A percentile compares a stretch with the other conserved stretches of the same genome.
Evolutionary conservation across 2,888 invertebrate species (phyloP).

Genomic region (Nomada ferruginata): DNA sequence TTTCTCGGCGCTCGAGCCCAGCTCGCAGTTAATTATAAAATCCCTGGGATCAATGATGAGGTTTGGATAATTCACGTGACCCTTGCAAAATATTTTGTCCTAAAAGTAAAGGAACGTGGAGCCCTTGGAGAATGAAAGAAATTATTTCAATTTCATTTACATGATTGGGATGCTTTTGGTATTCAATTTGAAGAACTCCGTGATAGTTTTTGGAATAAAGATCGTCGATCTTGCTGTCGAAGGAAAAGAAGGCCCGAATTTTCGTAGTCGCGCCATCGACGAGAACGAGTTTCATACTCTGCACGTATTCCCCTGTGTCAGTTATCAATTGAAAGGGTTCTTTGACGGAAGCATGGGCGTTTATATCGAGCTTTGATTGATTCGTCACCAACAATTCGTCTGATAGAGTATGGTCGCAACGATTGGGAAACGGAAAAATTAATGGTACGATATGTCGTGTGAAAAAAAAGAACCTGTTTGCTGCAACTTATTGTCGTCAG

Average conservation of each 20-base stretch:
- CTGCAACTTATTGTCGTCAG: slow-evolving; percentile 84
- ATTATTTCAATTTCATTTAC: slow-evolving; percentile 71
- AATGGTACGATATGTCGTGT: no score
- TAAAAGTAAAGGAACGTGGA: slow-evolving; percentile 72
- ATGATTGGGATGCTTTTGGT: slow-evolving; percentile 82
- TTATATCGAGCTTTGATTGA: slow-evolving; percentile 85
- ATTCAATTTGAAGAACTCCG: slow-evolving; percentile 80
- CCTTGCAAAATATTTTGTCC: slow-evolving; percentile 88
- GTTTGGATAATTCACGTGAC: slow-evolving; percentile 89
- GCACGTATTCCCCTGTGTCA: slow-evolving; percentile 60
- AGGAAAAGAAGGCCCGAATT: slow-evolving; percentile 73
- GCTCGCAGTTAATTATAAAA: slow-evolving; percentile 88
- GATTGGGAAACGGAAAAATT: neutral
- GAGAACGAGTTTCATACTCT: slow-evolving; percentile 66
- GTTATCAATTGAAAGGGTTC: slow-evolving; percentile 84
- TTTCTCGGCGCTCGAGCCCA: slow-evolving; percentile 84
- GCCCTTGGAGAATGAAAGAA: neutral
- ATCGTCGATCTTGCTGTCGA: slow-evolving; percentile 48
- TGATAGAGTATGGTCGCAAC: slow-evolving; percentile 60
- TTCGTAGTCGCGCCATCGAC: slow-evolving; percentile 56
- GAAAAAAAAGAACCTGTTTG: slow-evolving; percentile 82
- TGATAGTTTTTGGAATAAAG: slow-evolving; percentile 69
- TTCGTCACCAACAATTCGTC: slow-evolving; percentile 86
- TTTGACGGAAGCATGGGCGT: slow-evolving; percentile 84
- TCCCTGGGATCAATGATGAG: slow-evolving; percentile 86